A percentile compares a stretch with the other conserved stretches of the same genome.
These are phyloP conservation scores for Samia ricini DNA, from an alignment of 1,140 invertebrate species.

Conservation along the genomic window DNA sequence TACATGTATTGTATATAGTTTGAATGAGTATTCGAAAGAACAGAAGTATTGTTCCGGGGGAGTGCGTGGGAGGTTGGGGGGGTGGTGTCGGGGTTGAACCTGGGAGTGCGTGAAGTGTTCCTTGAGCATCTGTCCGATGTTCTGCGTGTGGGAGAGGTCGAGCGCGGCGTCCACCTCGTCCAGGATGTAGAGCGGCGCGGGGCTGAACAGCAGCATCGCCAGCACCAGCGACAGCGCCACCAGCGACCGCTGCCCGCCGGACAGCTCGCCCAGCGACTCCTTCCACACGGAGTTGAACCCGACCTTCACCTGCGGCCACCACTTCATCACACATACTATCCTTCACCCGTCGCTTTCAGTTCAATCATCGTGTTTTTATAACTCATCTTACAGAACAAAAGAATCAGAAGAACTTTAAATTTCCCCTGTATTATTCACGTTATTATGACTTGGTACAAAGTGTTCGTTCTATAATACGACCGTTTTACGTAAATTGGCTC, in stretches of 20 bases:
- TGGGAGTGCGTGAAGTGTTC: conserved; percentile 96
- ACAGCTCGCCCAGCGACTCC: conserved; percentile 96
- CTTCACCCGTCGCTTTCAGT: no score
- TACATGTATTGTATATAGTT: no score
- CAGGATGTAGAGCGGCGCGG: conserved; percentile 98
- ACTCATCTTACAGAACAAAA: no score
- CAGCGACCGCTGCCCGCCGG: conserved; percentile 97
- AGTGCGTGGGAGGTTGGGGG: background rate
- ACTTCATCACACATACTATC: background rate
- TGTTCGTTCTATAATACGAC: no score
- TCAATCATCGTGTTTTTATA: no score
- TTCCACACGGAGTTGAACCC: conserved; percentile 97
- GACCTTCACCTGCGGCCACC: conserved; percentile 86
- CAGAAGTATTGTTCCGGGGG: no score
- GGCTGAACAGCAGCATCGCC: conserved; percentile 97
- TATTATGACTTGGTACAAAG: no score
- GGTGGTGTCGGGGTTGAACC: conserved; percentile 76
- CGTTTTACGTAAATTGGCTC: no score
- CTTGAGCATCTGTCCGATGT: conserved; percentile 97
- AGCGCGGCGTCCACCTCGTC: conserved; percentile 99
- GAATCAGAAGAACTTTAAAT: no score
- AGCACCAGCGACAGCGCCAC: conserved; percentile 98
- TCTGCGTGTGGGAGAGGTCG: conserved; percentile 98
- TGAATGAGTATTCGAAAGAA: no score
- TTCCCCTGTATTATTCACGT: no score